Percentiles rank a stretch among this genome's conserved stretches.
These are phyloP conservation scores for Porites evermanni DNA, from an alignment of 92 coral and sea anemone species.

Conservation along the genomic window DNA sequence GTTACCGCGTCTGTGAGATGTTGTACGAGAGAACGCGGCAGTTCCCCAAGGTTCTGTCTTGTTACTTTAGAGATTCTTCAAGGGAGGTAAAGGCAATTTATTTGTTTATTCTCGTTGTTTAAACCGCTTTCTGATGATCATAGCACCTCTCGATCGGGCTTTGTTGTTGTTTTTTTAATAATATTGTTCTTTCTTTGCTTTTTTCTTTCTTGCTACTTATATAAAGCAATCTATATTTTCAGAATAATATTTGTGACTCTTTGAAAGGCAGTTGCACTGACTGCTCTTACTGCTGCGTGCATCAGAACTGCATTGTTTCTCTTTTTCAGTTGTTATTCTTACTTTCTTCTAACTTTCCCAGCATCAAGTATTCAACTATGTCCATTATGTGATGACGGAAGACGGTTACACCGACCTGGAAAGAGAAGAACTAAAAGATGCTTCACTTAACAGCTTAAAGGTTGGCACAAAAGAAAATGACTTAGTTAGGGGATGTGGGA, in stretches of 20 bases:
- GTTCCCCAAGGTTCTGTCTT: conserved; percentile 87
- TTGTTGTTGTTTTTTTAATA: too few relatives aligned
- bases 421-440: conserved; percentile 92
- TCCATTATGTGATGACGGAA: conserved; percentile 91
- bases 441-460: conserved; percentile 88
- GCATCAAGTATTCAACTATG: conserved; percentile 92
- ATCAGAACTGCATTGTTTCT: neutral
- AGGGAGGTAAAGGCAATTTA: conserved; percentile 73
- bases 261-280: neutral
- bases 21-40: conserved; percentile 90
- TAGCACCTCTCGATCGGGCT: neutral
- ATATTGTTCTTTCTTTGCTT: too few relatives aligned
- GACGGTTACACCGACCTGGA: conserved; percentile 93
- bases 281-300: neutral
- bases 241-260: neutral
- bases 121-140: neutral
- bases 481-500: neutral
- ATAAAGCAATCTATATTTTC: too few relatives aligned
- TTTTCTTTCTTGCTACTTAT: too few relatives aligned
- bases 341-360: conserved; percentile 13
- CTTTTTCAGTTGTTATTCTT: neutral
- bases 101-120: neutral
- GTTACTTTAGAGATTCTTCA: conserved; percentile 90
- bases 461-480: conserved; percentile 29
- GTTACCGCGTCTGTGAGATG: conserved; percentile 97